These are phyloP conservation scores for Chelonus insularis DNA, from an alignment of 1,140 invertebrate genomes.

Conservation along the genomic window DNA sequence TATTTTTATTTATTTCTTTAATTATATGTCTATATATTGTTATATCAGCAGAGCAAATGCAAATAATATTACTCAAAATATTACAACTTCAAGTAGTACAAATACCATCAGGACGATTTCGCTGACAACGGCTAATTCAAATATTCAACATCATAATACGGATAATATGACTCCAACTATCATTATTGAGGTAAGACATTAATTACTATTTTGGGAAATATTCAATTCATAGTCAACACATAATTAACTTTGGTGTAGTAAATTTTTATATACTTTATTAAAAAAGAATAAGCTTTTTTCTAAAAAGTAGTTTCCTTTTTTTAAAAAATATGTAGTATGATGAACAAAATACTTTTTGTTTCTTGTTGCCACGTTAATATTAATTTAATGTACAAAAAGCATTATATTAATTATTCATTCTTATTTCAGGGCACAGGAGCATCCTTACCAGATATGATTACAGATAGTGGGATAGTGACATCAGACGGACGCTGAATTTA, in stretches of 20 bases:
- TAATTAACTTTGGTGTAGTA: too few species aligned
- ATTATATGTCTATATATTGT: not conserved
- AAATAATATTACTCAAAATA: constrained; percentile 40
- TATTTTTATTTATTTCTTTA: too few species aligned
- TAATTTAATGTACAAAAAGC: constrained; percentile 5
- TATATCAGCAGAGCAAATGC: constrained; percentile 37
- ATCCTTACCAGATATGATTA: constrained; percentile 44
- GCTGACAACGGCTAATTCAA: constrained; percentile 43
- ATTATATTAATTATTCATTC: not conserved
- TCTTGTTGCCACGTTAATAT: not conserved
- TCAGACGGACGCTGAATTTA: constrained; percentile 33
- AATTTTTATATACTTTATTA: too few species aligned
- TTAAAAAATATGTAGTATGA: too few species aligned
- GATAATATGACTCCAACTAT: constrained; percentile 49
- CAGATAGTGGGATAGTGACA: constrained; percentile 41
- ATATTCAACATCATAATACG: constrained; percentile 43
- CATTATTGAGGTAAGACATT: constrained; percentile 45
- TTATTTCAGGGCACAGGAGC: constrained; percentile 37
- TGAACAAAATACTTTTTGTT: too few species aligned
- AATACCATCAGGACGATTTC: constrained; percentile 45
- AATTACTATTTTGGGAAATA: too few species aligned
- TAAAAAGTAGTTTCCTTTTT: too few species aligned
- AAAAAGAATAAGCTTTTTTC: too few species aligned
- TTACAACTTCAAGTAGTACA: constrained; percentile 39
- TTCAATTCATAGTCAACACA: too few species aligned